Conservation (phyloP, 2,113 vertebrate species). For the Nothocercus nigrocapillus region DNA sequence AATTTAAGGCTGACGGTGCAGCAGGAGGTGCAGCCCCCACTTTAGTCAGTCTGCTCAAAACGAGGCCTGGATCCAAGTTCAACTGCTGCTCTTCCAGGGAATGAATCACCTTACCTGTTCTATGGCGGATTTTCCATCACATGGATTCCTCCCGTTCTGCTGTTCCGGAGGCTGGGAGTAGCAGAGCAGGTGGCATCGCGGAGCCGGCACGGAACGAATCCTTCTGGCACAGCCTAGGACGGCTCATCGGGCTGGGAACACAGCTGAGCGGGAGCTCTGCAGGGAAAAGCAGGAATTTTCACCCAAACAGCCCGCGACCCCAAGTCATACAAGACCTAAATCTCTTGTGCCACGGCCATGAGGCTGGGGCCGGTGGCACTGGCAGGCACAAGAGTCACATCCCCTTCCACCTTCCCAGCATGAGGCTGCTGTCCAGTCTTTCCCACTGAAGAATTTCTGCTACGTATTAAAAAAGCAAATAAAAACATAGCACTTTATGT, state of each 20-base stretch:
- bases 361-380: fast-evolving
- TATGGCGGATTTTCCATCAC: not conserved
- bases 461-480: fast-evolving
- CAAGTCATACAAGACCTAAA: not conserved
- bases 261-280: not conserved
- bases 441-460: not conserved
- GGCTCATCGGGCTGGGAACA: not conserved
- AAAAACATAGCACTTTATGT: not conserved
- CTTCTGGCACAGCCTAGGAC: not conserved
- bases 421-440: not conserved
- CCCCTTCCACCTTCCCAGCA: not conserved
- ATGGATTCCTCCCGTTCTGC: not conserved
- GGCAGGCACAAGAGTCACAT: not conserved
- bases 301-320: not conserved
- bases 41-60: slow-evolving; percentile 24
- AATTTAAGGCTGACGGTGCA: not conserved
- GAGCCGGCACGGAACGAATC: not conserved
- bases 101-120: not conserved
- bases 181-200: not conserved
- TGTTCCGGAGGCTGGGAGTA: not conserved
- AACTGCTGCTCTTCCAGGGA: not conserved
- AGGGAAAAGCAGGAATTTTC: not conserved
- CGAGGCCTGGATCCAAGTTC: not conserved
- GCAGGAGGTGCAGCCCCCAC: not conserved
- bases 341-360: not conserved